A percentile compares a stretch with the other conserved stretches of the same genome.
Conservation (phyloP, 2,113 vertebrate species). For the Hydrochoerus hydrochaeris region DNA sequence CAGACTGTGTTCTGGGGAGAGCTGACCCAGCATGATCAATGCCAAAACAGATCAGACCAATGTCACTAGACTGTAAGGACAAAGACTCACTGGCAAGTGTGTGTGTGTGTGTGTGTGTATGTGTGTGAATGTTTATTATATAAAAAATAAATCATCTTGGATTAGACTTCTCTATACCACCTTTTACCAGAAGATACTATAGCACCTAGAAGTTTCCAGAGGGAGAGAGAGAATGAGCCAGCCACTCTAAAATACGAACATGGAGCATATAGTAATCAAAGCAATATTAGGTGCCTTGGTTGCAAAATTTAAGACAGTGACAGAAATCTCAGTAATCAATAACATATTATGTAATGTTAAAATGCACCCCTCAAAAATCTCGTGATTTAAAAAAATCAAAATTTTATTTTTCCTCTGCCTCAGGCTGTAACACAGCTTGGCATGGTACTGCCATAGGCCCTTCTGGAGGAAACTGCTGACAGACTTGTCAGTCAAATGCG, state of each 20-base stretch:
- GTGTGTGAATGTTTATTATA: neutral
- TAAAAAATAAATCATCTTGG: neutral
- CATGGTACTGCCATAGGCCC: neutral
- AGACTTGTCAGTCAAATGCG: neutral
- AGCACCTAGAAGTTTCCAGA: neutral
- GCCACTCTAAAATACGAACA: neutral
- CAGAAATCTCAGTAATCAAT: neutral
- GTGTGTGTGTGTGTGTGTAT: neutral
- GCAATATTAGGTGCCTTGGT: neutral
- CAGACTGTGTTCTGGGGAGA: neutral
- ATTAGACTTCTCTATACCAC: neutral
- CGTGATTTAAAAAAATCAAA: neutral
- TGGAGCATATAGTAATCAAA: neutral
- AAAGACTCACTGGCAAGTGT: neutral
- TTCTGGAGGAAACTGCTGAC: neutral
- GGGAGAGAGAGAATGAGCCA: neutral
- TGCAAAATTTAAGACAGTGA: neutral
- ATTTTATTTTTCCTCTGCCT: constrained; percentile 3
- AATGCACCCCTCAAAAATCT: neutral
- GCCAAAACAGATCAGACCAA: neutral
- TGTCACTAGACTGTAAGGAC: neutral
- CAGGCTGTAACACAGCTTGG: neutral
- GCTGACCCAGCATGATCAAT: neutral
- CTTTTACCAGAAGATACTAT: neutral
- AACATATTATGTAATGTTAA: neutral